Conservation (phyloP, 1,140 invertebrate species). For the Hydropsyche tenuis region DNA sequence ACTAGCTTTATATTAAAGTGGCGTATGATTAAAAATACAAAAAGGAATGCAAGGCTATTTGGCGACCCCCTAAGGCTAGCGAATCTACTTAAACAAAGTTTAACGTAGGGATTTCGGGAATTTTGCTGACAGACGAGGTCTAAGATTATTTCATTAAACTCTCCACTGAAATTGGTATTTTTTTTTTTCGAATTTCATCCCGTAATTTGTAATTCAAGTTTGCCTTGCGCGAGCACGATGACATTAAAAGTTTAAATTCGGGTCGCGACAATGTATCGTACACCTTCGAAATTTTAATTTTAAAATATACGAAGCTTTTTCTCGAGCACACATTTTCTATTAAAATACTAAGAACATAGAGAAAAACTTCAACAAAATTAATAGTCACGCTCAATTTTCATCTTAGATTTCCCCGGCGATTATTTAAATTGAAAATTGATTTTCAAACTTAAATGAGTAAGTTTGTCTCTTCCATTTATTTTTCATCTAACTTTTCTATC, state of each 20-base stretch:
- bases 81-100: conserved; percentile 27
- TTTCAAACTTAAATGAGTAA: no score
- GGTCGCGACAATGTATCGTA: conserved; percentile 4
- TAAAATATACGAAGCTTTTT: background rate
- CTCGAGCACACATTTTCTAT: no score
- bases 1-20: background rate
- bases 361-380: no score
- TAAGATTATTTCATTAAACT: conserved; percentile 44
- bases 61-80: background rate
- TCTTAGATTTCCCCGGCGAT: background rate
- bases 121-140: conserved; percentile 29
- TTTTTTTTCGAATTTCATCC: conserved; percentile 16
- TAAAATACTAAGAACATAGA: no score
- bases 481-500: no score
- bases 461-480: no score
- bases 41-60: background rate
- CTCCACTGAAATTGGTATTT: conserved; percentile 29
- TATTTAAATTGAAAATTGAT: no score
- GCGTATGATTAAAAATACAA: background rate
- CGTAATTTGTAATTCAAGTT: conserved; percentile 26
- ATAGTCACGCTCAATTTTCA: background rate
- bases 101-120: conserved; percentile 17
- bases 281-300: background rate
- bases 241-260: conserved; percentile 25
- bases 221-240: conserved; percentile 2